Percentiles rank a stretch among this genome's conserved stretches.
Conservation (phyloP, 2,888 invertebrate genomes). For the Unio delphinus region DNA sequence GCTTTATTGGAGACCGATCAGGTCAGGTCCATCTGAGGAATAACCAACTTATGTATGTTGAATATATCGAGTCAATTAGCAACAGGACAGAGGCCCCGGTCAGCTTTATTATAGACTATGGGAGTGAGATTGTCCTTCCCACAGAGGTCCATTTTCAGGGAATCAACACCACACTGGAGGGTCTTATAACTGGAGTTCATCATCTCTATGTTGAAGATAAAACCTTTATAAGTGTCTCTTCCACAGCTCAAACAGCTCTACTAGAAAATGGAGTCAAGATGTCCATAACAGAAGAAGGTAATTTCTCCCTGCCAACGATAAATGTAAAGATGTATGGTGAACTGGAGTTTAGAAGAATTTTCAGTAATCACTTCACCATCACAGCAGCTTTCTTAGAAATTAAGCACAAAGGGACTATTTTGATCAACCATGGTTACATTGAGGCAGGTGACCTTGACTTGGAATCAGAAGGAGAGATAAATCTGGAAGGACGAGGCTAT, state of each 20-base stretch:
- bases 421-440: constrained; percentile 56
- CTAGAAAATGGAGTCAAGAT: constrained; percentile 37
- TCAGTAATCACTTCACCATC: constrained; percentile 36
- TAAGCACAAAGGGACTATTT: constrained; percentile 44
- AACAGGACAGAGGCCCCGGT: constrained; percentile 59
- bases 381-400: constrained; percentile 50
- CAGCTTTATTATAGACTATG: constrained; percentile 53
- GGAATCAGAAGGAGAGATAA: constrained; percentile 43
- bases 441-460: constrained; percentile 50
- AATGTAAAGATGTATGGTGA: constrained; percentile 42
- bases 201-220: constrained; percentile 54
- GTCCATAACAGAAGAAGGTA: constrained; percentile 42
- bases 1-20: constrained; percentile 52
- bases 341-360: constrained; percentile 40
- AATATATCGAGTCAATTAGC: constrained; percentile 51
- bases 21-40: constrained; percentile 52
- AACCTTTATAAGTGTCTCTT: constrained; percentile 33
- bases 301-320: constrained; percentile 52
- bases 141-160: constrained; percentile 58
- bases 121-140: constrained; percentile 50
- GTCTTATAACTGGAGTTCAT: constrained; percentile 50
- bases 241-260: constrained; percentile 55
- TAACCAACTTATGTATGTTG: constrained; percentile 42
- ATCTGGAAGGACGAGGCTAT: constrained; percentile 45
- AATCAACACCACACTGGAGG: constrained; percentile 48